phyloP scores from a whole-genome alignment of 2,888 invertebrate species.

The Ophioninae sp. region DNA sequence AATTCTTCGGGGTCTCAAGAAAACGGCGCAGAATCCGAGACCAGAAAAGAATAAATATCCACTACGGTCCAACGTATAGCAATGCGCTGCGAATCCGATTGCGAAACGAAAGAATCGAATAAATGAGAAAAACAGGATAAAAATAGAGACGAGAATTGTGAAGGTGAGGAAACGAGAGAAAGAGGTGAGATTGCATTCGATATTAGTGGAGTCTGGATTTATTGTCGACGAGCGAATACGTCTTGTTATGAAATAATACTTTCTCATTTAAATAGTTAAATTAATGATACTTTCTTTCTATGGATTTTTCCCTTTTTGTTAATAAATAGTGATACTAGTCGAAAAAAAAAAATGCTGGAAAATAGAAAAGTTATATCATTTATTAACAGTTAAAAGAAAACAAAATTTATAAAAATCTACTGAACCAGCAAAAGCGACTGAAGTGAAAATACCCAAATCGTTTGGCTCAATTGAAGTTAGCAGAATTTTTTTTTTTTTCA shows the following conservation, averaged over 20 bases:
- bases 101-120: constrained; percentile 46
- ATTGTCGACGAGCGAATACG: constrained; percentile 72
- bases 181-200: constrained; percentile 61
- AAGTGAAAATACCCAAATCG: no score
- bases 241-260: constrained; percentile 79
- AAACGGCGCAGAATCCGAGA: constrained; percentile 29
- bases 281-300: constrained; percentile 75
- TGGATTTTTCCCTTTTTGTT: constrained; percentile 76
- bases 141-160: constrained; percentile 36
- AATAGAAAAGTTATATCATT: background rate
- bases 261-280: constrained; percentile 77
- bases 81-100: background rate
- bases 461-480: no score
- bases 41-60: constrained; percentile 26
- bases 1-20: constrained; percentile 16
- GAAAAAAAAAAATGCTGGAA: constrained; percentile 31
- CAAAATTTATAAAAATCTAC: background rate
- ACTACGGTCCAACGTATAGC: background rate
- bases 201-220: constrained; percentile 70
- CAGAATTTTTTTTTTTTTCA: no score
- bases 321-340: constrained; percentile 60
- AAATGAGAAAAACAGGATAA: constrained; percentile 16
- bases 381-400: background rate
- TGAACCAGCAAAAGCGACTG: no score
- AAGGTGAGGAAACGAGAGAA: constrained; percentile 38